Percentiles rank a stretch among this genome's conserved stretches.
Evolutionary conservation across 2,888 invertebrate species (phyloP).

Genomic region (Sussaba pulchella): DNA sequence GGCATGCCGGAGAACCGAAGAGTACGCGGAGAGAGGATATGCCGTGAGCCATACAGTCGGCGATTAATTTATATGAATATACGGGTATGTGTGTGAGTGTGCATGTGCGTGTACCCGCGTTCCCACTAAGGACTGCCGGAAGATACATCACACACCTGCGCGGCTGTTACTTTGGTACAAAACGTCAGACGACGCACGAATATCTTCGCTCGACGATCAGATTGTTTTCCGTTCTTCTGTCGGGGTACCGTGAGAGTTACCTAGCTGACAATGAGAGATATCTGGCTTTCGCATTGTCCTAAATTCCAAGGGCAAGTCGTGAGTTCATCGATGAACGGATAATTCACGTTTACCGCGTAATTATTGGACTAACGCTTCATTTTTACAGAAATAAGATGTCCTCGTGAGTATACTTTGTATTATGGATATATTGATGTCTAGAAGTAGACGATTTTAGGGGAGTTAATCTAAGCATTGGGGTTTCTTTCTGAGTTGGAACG

Average conservation of each 20-base stretch:
- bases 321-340: neutral
- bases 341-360: neutral
- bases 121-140: slow-evolving; percentile 23
- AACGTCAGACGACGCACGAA: slow-evolving; percentile 1
- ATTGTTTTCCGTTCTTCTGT: no score
- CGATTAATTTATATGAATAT: slow-evolving; percentile 36
- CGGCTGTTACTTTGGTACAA: neutral
- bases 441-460: neutral
- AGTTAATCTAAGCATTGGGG: no score
- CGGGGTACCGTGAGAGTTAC: no score
- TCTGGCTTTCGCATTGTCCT: no score
- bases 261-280: no score
- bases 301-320: neutral
- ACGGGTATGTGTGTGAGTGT: no score
- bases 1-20: slow-evolving; percentile 35
- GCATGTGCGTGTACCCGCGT: neutral
- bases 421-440: neutral
- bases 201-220: neutral
- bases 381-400: neutral
- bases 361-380: no score
- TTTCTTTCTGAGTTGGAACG: no score
- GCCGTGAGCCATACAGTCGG: slow-evolving; percentile 38
- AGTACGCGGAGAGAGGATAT: slow-evolving; percentile 16
- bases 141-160: slow-evolving; percentile 19
- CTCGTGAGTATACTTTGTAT: neutral